Evolutionary conservation across 2,797 vertebrate species (phyloP), one percentile per base, ranked within the genome.

Genomic region (Pipistrellus pygmaeus): DNA sequence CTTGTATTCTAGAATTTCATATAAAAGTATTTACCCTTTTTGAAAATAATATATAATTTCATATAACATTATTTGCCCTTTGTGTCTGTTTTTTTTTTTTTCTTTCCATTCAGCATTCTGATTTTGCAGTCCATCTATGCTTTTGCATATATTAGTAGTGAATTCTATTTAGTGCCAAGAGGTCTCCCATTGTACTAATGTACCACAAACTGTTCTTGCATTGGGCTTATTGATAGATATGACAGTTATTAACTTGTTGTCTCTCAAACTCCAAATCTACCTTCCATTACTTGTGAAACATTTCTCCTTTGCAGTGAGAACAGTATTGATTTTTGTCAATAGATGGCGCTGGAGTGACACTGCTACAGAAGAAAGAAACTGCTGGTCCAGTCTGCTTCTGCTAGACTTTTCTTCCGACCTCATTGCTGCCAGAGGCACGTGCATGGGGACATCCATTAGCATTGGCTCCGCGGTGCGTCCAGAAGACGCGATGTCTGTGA

Each of bases 291-390:
- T 75, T 89, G 44, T 12, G 20, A 57, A 46, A 11, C 12, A 15
- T 21, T 48, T 94, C 51, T 75, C 38, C 71, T 68, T 88, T 41
- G 17, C 71, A 6, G 18, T 44, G 44, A 82, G 44, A 73, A 60
- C 83, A 60, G 7, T 30, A 3, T 20, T 30, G 21, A 60, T 6
- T 13, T 88, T 8, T 32, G 80, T 75, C 95, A 77, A 80, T 88
- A 95, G 96, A 62, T 94, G 94, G 93, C 12, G 32, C 69, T 72
- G 18, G 75, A 76, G 75, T 44, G 66, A 75, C 83, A 35, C 3
- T 27, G 8, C 32, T 10, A n/a, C 25, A 32, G 73, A 69, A 78
- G 77, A 46, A 57, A 1, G 27, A 62, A 27, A 51, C 3, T 48
- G 13, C 21, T 3, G 38, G 2, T 60, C 10, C 1, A 0, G 6